Evolutionary conservation across 1,140 invertebrate genomes (phyloP), one percentile per base, ranked within the genome.

Genomic region (Platyscapa corneri): DNA sequence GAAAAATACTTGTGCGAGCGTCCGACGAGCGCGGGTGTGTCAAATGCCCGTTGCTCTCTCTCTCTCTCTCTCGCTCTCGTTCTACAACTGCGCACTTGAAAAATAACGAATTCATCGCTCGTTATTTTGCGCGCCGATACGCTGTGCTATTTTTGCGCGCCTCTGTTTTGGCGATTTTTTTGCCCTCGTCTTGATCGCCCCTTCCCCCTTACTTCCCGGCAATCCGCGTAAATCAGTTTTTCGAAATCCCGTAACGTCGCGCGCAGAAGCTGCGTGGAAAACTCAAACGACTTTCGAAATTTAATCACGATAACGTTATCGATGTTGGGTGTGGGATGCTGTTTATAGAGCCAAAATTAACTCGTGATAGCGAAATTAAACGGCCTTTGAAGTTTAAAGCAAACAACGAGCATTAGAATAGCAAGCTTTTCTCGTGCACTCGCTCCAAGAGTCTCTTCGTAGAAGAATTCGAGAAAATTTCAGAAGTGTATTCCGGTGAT

Each of bases 41-140:
- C 7, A 65, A 34, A 34, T 30, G n/a, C 30, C 32, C 30, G 65
- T 60, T 12, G 65, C n/a, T 34, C 65, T 20, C 23, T 60, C 23
- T 60, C 56, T 60, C 56, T 60, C 56, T 60, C 23, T 60, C 56
- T 60, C 56, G 27, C 5, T 60, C 56, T 60, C 56, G 3, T 27
- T 60, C 5, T 27, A 18, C 18, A 16, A 72, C 78, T 30, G 37
- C 30, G 34, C 30, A 78, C 75, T 78, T 42, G 65, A 42, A 79
- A 82, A 76, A 83, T 77, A 83, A 83, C 74, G 56, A 77, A 79
- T 84, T 79, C 77, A 70, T 72, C 75, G 46, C 83, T 84, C 46
- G 83, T 84, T 84, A 79, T 70, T 67, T 53, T 32, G 14, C 18
- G n/a, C n/a, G 56, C 42, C 60, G 49, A 70, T 81, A 23, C 70